Base-by-base conservation (phyloP, 2,888 invertebrate species). In the Hermaeophaga mercurialis region DNA sequence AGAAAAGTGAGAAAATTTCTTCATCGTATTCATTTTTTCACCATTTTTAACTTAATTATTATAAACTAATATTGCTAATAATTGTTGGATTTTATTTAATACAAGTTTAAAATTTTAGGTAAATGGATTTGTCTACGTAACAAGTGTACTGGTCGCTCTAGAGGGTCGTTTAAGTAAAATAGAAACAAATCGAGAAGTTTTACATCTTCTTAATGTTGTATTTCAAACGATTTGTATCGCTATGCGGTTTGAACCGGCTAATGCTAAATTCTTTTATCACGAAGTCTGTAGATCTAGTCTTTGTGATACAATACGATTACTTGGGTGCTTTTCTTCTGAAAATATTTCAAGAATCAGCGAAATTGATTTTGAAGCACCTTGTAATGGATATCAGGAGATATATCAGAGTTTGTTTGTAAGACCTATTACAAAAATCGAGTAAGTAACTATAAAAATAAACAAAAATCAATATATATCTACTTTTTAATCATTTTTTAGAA, bases 161-260 rank as follows among this genome's bases (percentile, higher is more conserved):
- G 96, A 97, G 79, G 91, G 92, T 6, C 87, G 88, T 72, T 79
- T 95, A 17, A 81, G 81, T 68, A 81, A 79, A 73, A 77, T 71
- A 59, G 79, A 73, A 54, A 61, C 66, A 2, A 69, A 75, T 66
- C 70, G 78, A 1, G 91, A 93, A 70, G 83, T 91, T 67, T 79
- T 96, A 52, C 84, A 88, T 45, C 78, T 96, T 53, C 80, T 96
- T 55, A 89, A 91, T 72, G 87, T 93, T 53, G 94, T 96, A 7
- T 96, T 97, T 78, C 93, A 94, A 73, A 95, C 96, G 0, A 86
- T 99, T 65, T 93, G 94, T 58, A 94, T 96, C 0, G 96, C 97
- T 1, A 98, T 99, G 98, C 84, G 99, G 66, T 99, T 96, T 75
- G 99, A 99, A 77, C 99, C 99, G 1, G 97, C 97, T 0, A 99